Evolutionary conservation across 2,888 invertebrate species (phyloP), one percentile per base, ranked within the genome.

Genomic region (Drosophila ustulata): DNA sequence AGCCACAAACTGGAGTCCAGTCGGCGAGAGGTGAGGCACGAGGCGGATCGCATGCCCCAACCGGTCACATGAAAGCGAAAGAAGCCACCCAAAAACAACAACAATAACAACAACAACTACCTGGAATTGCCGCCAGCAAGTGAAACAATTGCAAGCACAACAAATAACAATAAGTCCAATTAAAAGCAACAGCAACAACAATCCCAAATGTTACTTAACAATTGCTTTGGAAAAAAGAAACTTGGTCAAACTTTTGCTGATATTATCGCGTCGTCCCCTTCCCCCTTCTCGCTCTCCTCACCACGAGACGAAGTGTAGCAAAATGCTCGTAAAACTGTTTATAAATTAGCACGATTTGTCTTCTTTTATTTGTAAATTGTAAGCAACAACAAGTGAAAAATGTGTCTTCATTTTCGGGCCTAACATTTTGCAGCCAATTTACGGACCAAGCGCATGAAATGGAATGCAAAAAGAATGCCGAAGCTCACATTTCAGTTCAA

Each of bases 311-410:
- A 65, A 32, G 13, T 56, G 62, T 58, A 45, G 64, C 55, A 47
- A 76, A 76, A 72, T 67, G 70, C 66, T 77, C 11, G 70, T 65
- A 78, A 68, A 66, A 75, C 66, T 68, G 61, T 71, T 68, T 70
- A 62, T 64, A 82, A 86, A 86, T 80, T 86, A 72, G 80, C 78
- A 64, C 83, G 55, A 82, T 80, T 80, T 82, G 57, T 66, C 62
- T 66, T 52, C 28, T 50, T 52, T 18, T 25, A 64, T 13, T 25
- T 66, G 63, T 56, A n/a, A 52, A 52, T 45, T 63, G 62, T 34
- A 18, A 26, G 8, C 49, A 46, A 51, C 55, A 61, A 63, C 53
- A 52, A 64, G 51, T 32, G 26, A 32, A 57, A 65, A 69, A 66
- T 59, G 41, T 26, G 5, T 11, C 25, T 32, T n/a, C 3, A 25